phyloP scores from a whole-genome alignment of 2,888 invertebrate genomes.

The Pterostichus madidus region DNA sequence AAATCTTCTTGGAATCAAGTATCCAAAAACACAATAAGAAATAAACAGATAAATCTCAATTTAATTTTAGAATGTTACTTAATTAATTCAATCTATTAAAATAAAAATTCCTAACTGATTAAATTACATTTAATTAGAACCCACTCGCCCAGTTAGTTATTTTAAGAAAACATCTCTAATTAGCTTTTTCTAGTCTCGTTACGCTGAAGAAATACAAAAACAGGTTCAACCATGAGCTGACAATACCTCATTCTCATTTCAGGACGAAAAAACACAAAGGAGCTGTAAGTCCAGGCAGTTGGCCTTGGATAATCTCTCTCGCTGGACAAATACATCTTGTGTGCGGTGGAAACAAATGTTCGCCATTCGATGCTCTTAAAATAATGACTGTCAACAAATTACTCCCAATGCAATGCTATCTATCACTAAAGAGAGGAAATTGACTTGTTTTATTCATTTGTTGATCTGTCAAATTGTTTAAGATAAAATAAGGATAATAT shows the following conservation, averaged over 20 bases:
- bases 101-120: not conserved
- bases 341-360: not conserved
- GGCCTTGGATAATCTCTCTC: slow-evolving; percentile 46
- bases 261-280: not conserved
- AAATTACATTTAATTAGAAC: slow-evolving; percentile 26
- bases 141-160: not conserved
- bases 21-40: too few relatives aligned
- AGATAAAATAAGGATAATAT: too few relatives aligned
- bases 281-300: not conserved
- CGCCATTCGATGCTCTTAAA: slow-evolving; percentile 33
- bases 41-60: too few relatives aligned
- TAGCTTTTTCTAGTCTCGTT: slow-evolving; percentile 3
- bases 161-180: slow-evolving; percentile 3
- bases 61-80: not conserved
- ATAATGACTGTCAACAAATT: slow-evolving; percentile 44
- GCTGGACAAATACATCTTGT: slow-evolving; percentile 43
- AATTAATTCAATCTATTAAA: not conserved
- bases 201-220: slow-evolving; percentile 26
- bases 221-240: not conserved
- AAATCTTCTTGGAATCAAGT: too few relatives aligned
- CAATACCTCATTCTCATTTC: not conserved
- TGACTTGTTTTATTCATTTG: too few relatives aligned
- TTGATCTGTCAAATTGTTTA: too few relatives aligned
- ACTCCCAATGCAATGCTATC: not conserved
- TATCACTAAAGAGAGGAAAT: not conserved